Conservation (phyloP, 2,113 vertebrate genomes). For the Albula goreensis region DNA sequence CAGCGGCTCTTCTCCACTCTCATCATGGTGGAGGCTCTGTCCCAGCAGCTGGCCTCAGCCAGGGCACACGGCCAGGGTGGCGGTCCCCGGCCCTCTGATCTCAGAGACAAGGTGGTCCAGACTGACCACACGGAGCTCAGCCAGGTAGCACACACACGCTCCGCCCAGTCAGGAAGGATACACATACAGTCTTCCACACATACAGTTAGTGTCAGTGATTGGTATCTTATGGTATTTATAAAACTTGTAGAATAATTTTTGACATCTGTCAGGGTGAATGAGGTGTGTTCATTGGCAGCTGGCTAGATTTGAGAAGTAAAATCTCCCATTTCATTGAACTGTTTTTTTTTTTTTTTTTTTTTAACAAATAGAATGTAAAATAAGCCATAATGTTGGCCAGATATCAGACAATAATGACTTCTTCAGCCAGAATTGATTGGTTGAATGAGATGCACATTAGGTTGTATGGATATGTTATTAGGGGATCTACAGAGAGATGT, state of each 20-base stretch:
- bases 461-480: constrained; percentile 24
- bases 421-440: too few species aligned
- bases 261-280: too few species aligned
- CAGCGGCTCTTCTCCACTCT: constrained; percentile 79
- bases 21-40: constrained; percentile 85
- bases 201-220: background rate
- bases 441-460: background rate
- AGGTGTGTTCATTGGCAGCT: too few species aligned
- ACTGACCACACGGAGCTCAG: constrained; percentile 69
- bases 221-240: too few species aligned
- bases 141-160: constrained; percentile 64
- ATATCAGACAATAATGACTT: too few species aligned
- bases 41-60: constrained; percentile 71
- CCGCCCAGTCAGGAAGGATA: too few species aligned
- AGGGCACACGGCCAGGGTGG: constrained; percentile 36
- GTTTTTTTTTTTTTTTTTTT: too few species aligned
- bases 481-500: constrained; percentile 67
- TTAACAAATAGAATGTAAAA: too few species aligned
- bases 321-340: too few species aligned
- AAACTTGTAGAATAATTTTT: too few species aligned
- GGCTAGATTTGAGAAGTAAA: too few species aligned
- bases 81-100: constrained; percentile 59
- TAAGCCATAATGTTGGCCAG: too few species aligned
- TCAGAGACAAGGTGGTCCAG: constrained; percentile 75
- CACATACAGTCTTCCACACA: background rate